A percentile compares a stretch with the other conserved stretches of the same genome.
Evolutionary conservation across 64 coral and sea anemone genomes (phyloP).

Genomic region (Actinia tenebrosa): DNA sequence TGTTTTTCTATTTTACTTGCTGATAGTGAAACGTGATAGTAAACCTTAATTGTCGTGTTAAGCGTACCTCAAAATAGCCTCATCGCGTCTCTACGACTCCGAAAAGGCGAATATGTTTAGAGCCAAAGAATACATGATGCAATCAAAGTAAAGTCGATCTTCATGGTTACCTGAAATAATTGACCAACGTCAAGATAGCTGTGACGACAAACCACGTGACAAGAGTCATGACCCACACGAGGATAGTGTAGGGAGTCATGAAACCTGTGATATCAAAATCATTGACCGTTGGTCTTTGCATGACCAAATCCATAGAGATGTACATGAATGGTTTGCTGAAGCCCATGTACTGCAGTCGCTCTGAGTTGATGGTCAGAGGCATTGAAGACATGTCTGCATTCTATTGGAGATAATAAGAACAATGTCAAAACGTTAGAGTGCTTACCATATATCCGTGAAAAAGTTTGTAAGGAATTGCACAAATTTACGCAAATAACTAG

Average conservation of each 20-base stretch:
- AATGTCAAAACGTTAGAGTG: too few species aligned
- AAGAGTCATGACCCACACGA: slow-evolving; percentile 14
- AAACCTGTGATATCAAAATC: slow-evolving; percentile 21
- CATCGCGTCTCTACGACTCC: too few species aligned
- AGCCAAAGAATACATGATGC: too few species aligned
- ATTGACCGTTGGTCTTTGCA: background rate
- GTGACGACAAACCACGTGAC: slow-evolving; percentile 16
- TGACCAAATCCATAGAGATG: slow-evolving; percentile 19
- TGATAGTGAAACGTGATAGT: too few species aligned
- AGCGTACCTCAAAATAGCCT: too few species aligned
- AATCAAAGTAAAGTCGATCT: too few species aligned
- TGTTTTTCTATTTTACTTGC: too few species aligned
- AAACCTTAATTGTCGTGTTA: too few species aligned
- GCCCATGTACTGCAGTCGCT: background rate
- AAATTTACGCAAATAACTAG: too few species aligned
- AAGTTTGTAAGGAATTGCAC: too few species aligned
- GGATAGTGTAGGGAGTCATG: slow-evolving; percentile 25
- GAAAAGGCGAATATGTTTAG: too few species aligned
- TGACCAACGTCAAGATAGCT: slow-evolving; percentile 15
- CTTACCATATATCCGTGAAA: too few species aligned
- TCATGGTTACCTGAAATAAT: slow-evolving; percentile 11
- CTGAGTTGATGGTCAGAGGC: slow-evolving; percentile 26
- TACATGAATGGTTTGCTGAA: slow-evolving; percentile 28
- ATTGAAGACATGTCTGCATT: slow-evolving; percentile 24
- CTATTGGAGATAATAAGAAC: background rate